These are phyloP conservation scores for Psilopsiagon aurifrons DNA, from an alignment of 2,113 vertebrate genomes.

Conservation along the genomic window DNA sequence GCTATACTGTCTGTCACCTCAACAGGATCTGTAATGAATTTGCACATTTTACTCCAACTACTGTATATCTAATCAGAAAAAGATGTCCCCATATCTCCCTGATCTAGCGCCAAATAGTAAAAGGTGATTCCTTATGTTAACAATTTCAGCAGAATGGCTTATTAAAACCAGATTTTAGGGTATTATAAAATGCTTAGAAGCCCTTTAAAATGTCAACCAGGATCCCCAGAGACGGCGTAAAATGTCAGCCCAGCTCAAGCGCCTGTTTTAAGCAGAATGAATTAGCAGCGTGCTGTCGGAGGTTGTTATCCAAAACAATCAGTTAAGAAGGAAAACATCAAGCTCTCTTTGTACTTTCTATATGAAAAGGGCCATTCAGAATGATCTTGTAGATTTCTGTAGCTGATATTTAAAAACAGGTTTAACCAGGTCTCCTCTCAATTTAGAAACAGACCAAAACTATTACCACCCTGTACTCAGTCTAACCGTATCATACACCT, in stretches of 20 bases:
- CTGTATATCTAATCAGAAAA: conserved; percentile 98
- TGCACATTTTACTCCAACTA: conserved; percentile 87
- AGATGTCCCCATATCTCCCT: conserved; percentile 87
- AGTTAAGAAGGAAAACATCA: conserved; percentile 83
- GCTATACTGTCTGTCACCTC: conserved; percentile 73
- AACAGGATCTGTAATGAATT: conserved; percentile 88
- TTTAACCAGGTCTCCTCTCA: conserved; percentile 55
- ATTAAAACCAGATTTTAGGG: conserved; percentile 99
- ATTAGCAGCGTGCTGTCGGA: conserved; percentile 92
- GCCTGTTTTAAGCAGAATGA: conserved; percentile 98
- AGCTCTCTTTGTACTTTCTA: conserved; percentile 76
- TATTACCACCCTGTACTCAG: conserved; percentile 35
- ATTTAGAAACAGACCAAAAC: conserved; percentile 64
- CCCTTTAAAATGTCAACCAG: conserved; percentile 99
- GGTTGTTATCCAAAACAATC: conserved; percentile 91
- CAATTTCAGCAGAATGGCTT: conserved; percentile 88
- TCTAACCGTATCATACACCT: conserved; percentile 64
- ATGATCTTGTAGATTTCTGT: conserved; percentile 70
- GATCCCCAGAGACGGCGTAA: conserved; percentile 92
- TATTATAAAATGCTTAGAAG: conserved; percentile 99
- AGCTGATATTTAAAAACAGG: conserved; percentile 60
- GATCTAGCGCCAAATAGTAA: conserved; percentile 81
- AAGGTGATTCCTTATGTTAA: conserved; percentile 91
- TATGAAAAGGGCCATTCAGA: conserved; percentile 73
- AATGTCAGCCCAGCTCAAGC: conserved; percentile 94